Conservation (phyloP, 2,797 vertebrate genomes). For the Phylloscopus collybita region DNA sequence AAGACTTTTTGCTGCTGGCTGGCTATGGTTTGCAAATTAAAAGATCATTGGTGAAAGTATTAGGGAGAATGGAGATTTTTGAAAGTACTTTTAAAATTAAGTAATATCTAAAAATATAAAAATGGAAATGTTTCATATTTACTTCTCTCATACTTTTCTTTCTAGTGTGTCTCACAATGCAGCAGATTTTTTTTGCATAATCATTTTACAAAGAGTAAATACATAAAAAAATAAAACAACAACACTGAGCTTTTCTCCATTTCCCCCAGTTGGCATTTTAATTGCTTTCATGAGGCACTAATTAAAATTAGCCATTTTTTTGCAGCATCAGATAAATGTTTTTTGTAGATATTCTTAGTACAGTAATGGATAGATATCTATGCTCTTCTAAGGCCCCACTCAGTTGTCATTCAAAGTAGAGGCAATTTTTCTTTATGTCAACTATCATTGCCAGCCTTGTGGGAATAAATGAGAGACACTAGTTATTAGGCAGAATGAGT, state of each 20-base stretch:
- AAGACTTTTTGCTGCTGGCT: not conserved
- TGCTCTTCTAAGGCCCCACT: not conserved
- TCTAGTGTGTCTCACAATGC: not conserved
- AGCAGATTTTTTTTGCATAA: not conserved
- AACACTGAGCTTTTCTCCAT: not conserved
- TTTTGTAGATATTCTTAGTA: constrained; percentile 1
- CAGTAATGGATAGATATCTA: constrained; percentile 6
- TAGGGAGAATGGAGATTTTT: not conserved
- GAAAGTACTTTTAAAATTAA: not conserved
- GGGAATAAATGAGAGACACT: constrained; percentile 47
- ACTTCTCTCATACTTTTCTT: not conserved
- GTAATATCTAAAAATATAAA: not conserved
- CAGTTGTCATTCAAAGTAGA: constrained; percentile 57
- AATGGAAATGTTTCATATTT: not conserved
- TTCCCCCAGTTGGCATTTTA: not conserved
- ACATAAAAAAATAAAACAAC: not conserved
- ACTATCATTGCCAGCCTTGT: not conserved
- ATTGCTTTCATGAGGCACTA: constrained; percentile 16
- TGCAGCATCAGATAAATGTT: not conserved
- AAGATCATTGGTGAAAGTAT: not conserved
- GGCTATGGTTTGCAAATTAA: not conserved
- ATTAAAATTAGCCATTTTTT: constrained; percentile 11
- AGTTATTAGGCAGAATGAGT: constrained; percentile 8
- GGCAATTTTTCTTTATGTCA: constrained; percentile 47
- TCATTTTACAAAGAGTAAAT: not conserved